A percentile compares a stretch with the other conserved stretches of the same genome.
These are phyloP conservation scores for Tromatobia lineatoria DNA, from an alignment of 2,888 invertebrate genomes.

Conservation along the genomic window DNA sequence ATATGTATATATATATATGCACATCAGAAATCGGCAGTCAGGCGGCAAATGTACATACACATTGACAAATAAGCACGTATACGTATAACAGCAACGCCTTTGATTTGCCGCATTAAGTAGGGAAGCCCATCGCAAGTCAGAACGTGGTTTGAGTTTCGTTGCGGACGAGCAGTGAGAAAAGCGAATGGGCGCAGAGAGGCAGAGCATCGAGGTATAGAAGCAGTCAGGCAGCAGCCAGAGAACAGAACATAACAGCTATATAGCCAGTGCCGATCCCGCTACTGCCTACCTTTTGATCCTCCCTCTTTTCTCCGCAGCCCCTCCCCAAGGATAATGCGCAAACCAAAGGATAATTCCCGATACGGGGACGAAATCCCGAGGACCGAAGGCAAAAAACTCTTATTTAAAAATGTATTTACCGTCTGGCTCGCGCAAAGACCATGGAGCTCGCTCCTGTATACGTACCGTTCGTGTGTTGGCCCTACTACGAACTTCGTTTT, in stretches of 20 bases:
- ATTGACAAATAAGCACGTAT: neutral
- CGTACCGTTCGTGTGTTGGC: slow-evolving; percentile 45
- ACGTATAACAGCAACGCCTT: slow-evolving; percentile 68
- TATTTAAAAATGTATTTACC: slow-evolving; percentile 85
- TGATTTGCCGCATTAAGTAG: slow-evolving; percentile 80
- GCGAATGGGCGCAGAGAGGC: slow-evolving; percentile 68
- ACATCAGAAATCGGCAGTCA: slow-evolving; percentile 49
- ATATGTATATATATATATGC: slow-evolving; percentile 18
- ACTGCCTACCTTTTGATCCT: slow-evolving; percentile 80
- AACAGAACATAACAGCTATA: slow-evolving; percentile 41
- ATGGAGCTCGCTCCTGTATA: slow-evolving; percentile 28
- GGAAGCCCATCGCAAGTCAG: slow-evolving; percentile 81
- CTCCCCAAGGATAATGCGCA: slow-evolving; percentile 83
- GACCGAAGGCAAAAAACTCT: slow-evolving; percentile 79
- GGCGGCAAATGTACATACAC: slow-evolving; percentile 46
- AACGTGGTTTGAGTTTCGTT: slow-evolving; percentile 77
- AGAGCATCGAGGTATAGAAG: slow-evolving; percentile 65
- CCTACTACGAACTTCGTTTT: slow-evolving; percentile 65
- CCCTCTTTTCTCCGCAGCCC: slow-evolving; percentile 72
- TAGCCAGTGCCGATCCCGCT: neutral
- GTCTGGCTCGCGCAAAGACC: slow-evolving; percentile 76
- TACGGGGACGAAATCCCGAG: slow-evolving; percentile 83
- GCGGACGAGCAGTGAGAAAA: slow-evolving; percentile 62
- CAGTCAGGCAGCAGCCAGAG: slow-evolving; percentile 60
- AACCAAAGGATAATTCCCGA: slow-evolving; percentile 85